Percentiles rank a stretch among this genome's conserved stretches.
phyloP scores from a whole-genome alignment of 2,888 invertebrate genomes.

The Rhopalosiphum nymphaeae region DNA sequence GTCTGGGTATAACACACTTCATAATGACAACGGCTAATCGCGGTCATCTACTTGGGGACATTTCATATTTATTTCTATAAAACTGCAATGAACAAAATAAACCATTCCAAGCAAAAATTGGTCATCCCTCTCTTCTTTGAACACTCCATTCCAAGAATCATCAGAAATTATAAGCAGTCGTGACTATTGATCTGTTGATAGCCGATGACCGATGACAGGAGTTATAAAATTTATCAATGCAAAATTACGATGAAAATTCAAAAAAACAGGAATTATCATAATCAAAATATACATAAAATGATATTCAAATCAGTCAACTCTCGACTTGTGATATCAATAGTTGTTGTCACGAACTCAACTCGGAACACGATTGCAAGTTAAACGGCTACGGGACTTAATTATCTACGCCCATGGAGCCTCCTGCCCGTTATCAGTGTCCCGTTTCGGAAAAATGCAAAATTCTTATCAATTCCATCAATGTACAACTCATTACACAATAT shows the following conservation, averaged over 20 bases:
- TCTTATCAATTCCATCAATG: conserved; percentile 33
- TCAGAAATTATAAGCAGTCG: not conserved
- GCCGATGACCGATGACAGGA: not conserved
- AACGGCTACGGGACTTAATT: not conserved
- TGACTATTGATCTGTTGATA: not conserved
- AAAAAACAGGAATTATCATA: not conserved
- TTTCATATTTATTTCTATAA: not conserved
- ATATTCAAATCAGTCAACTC: not conserved
- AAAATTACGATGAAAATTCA: not conserved
- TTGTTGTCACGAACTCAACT: not conserved
- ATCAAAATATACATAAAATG: no score
- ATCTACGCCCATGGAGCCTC: not conserved
- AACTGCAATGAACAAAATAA: not conserved
- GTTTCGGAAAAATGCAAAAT: not conserved
- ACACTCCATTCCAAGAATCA: not conserved
- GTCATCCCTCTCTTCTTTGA: not conserved
- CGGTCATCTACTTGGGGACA: not conserved
- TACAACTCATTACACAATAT: not conserved
- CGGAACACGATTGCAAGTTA: not conserved
- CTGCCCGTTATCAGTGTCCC: conserved; percentile 16
- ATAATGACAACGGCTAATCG: not conserved
- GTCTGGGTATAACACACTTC: conserved; percentile 61
- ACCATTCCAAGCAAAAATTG: not conserved
- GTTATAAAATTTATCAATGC: not conserved
- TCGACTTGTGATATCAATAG: not conserved